Evolutionary conservation across 2,797 vertebrate species (phyloP), one percentile per base, ranked within the genome.

Genomic region (Poecilia wingei): DNA sequence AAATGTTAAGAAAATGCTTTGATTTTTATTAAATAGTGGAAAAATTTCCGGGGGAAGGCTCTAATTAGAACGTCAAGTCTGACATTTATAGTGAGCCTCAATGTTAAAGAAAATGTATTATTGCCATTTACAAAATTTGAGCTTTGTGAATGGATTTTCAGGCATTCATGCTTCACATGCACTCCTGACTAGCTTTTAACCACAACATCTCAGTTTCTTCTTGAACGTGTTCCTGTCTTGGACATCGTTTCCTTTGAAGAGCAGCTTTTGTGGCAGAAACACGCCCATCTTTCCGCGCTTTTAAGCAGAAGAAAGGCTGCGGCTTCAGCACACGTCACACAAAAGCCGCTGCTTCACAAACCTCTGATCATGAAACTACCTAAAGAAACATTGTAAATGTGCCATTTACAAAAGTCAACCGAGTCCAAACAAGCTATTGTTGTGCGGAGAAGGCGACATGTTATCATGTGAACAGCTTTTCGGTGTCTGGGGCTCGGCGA

Each of bases 401-500:
- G 31, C 49, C 22, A 5, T 46, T 79, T 74, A 64, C 55, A 88
- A 47, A 87, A 86, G 82, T 88, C 76, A 84, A 68, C 72, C 12
- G 49, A 81, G 77, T 89, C 73, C 72, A 80, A 85, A 66, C 66
- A 13, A 55, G 3, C 74, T 31, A 41, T 80, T 71, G 75, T 68
- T 82, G 76, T 77, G 74, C 76, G 49, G 78, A 86, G 81, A 74
- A 83, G 86, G 84, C 81, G 28, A 39, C 82, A 77, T 80, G 72
- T 74, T 14, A 72, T 88, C 43, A 51, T 89, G 87, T 90, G 87
- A 89, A 91, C 91, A 82, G 79, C 87, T 41, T 86, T 89, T 86
- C 90, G 82, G 77, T 79, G 79, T 91, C 88, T 86, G 80, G 64
- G 77, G 78, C 78, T 82, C 81, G 14, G 74, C 72, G n/a, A 85